These are phyloP conservation scores for Chloromyia formosa DNA, from an alignment of 2,888 invertebrate genomes.

Conservation along the genomic window DNA sequence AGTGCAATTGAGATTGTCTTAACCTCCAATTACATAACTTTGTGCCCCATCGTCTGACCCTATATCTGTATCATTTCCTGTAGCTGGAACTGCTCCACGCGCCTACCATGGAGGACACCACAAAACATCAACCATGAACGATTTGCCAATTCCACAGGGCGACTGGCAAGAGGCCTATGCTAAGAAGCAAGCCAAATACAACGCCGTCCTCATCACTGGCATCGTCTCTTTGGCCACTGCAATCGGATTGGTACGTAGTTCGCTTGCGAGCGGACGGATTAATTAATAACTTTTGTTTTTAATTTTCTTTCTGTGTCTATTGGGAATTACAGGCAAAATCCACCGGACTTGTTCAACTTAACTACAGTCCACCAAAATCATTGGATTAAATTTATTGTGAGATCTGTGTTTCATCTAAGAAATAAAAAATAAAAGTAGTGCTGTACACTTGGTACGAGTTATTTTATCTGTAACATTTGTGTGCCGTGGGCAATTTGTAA, in stretches of 20 bases:
- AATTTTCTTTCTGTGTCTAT: not conserved
- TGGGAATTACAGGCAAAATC: constrained; percentile 67
- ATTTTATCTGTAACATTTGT: too few species aligned
- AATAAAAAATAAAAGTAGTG: constrained; percentile 19
- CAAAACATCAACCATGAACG: constrained; percentile 70
- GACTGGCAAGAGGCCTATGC: constrained; percentile 78
- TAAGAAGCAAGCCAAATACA: constrained; percentile 74
- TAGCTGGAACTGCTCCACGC: constrained; percentile 60
- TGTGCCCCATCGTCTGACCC: not conserved
- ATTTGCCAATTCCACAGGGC: constrained; percentile 79
- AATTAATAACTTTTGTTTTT: constrained; percentile 19
- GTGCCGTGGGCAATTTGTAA: too few species aligned
- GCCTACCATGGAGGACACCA: constrained; percentile 56
- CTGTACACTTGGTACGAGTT: not conserved
- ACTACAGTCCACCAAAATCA: constrained; percentile 71
- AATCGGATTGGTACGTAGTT: constrained; percentile 57
- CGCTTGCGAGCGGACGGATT: constrained; percentile 9
- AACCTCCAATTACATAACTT: constrained; percentile 46
- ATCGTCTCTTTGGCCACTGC: constrained; percentile 64
- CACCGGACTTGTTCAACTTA: constrained; percentile 71
- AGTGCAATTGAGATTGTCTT: not conserved
- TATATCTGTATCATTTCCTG: too few species aligned
- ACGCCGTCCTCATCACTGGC: constrained; percentile 71
- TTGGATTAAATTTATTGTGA: constrained; percentile 64
- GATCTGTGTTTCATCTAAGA: not conserved